Evolutionary conservation across 2,113 vertebrate genomes (phyloP), one percentile per base, ranked within the genome.

Genomic region (Penelope pileata): DNA sequence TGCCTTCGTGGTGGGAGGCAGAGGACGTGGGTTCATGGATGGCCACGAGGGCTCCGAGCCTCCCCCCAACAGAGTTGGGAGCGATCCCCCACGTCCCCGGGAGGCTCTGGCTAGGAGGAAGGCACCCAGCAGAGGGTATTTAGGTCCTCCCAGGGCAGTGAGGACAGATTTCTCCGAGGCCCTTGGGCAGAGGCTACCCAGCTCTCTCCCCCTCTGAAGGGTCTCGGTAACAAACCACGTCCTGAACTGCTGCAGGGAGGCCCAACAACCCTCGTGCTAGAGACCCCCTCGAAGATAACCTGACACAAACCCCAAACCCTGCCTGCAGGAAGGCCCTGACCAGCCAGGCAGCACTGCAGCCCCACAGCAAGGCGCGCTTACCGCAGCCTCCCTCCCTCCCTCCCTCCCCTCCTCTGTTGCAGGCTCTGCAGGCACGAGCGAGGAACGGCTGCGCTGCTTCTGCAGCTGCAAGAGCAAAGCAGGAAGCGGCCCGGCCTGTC

Each of bases 401-500:
- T 84, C 48, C 89, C 81, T 42, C 29, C 4, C 8, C 43, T 68
- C 84, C 82, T 83, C 62, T 9, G 10, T 38, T 40, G 32, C n/a
- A 73, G 22, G 21, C 48, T 91, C 16, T 36, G 23, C 1, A 0
- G 14, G 30, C 6, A n/a, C 14, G 36, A 51, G 59, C 87, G 42
- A 84, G 60, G 64, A 90, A 43, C 86, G 10, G 2, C 10, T 1
- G 9, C 5, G 38, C 66, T 72, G 75, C 67, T 86, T 90, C 88
- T 48, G 70, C 79, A 90, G 91, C 89, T 92, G 34, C 11, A 34
- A 24, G 15, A 51, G 47, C 13, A 51, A 51, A 91, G 76, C 51
- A 77, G 83, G 90, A 96, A 96, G 93, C 24, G 91, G 53, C 42
- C 40, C 63, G 67, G 6, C 47, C n/a, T n/a, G 47, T 36, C 54